phyloP scores from a whole-genome alignment of 2,113 vertebrate genomes.

The human region DNA sequence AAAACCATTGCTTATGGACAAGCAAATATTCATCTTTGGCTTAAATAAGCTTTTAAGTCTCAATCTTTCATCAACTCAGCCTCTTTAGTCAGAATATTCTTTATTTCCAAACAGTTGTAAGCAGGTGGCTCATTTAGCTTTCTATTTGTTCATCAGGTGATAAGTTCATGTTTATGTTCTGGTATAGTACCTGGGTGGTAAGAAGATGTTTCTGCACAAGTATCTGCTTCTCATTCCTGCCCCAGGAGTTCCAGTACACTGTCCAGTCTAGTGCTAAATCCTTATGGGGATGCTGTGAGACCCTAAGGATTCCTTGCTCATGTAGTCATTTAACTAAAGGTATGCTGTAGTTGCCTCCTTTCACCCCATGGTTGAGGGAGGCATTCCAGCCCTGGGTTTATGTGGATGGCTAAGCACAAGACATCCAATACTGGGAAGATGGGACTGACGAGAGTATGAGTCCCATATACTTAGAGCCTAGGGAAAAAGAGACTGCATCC shows the following conservation, averaged over 20 bases:
- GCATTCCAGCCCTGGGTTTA: not conserved
- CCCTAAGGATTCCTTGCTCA: not conserved
- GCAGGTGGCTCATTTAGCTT: not conserved
- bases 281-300: fast-evolving
- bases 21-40: not conserved
- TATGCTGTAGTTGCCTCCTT: not conserved
- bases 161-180: not conserved
- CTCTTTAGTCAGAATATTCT: not conserved
- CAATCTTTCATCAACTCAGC: not conserved
- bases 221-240: not conserved
- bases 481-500: fast-evolving
- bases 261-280: not conserved
- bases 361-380: not conserved
- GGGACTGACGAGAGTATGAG: not conserved
- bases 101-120: not conserved
- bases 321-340: not conserved
- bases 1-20: not conserved
- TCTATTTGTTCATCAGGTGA: not conserved
- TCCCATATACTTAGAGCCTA: not conserved
- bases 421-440: not conserved
- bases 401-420: not conserved
- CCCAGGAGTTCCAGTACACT: fast-evolving
- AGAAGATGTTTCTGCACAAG: not conserved
- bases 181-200: fast-evolving
- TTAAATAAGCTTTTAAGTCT: not conserved